Conservation (phyloP, 2,888 invertebrate species). For the Callyntrura guangdongensis region DNA sequence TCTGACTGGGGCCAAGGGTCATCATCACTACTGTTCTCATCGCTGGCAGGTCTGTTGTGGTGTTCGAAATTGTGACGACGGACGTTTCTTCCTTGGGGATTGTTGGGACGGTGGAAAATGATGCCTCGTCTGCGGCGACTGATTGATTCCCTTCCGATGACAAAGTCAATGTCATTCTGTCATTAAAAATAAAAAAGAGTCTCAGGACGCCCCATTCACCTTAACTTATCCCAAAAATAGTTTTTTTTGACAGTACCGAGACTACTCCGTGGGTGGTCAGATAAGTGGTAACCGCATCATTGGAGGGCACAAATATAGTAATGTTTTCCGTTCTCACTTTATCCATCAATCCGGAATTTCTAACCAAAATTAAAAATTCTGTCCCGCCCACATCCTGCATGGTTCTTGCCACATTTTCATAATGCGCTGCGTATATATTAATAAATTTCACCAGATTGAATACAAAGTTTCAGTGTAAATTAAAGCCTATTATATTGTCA, state of each 20-base stretch:
- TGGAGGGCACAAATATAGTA: constrained; percentile 87
- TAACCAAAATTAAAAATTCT: constrained; percentile 88
- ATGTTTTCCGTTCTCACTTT: constrained; percentile 87
- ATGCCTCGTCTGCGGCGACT: constrained; percentile 75
- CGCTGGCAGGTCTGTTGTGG: constrained; percentile 27
- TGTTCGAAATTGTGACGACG: constrained; percentile 67
- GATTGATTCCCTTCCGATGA: constrained; percentile 73
- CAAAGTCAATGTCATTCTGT: constrained; percentile 70
- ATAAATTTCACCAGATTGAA: constrained; percentile 30
- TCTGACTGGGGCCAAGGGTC: constrained; percentile 37
- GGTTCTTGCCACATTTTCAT: constrained; percentile 88
- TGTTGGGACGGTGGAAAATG: constrained; percentile 53
- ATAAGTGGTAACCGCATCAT: constrained; percentile 86
- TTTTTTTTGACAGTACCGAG: constrained; percentile 51
- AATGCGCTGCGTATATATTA: too few species aligned
- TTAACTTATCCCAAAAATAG: background rate
- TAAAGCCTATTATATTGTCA: too few species aligned
- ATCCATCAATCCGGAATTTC: constrained; percentile 87
- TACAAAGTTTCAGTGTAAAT: too few species aligned
- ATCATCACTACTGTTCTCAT: background rate
- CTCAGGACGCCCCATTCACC: background rate
- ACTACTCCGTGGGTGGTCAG: constrained; percentile 74
- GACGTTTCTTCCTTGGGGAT: constrained; percentile 54
- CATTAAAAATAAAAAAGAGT: background rate
- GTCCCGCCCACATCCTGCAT: constrained; percentile 88